Evolutionary conservation across 2,797 vertebrate genomes (phyloP).

Genomic region (Trematomus bernacchii): DNA sequence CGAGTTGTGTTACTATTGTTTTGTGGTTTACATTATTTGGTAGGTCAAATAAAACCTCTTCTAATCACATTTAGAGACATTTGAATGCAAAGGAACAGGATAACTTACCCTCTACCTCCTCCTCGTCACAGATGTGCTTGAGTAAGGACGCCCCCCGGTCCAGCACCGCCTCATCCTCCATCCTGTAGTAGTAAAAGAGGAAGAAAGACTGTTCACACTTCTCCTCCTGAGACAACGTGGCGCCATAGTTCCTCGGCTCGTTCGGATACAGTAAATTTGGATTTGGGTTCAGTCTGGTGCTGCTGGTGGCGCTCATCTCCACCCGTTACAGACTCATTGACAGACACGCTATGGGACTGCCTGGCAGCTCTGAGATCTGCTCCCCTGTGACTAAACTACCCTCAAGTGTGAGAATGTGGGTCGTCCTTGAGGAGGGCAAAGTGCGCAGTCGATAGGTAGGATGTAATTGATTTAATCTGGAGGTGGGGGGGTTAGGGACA

Average conservation of each 20-base stretch:
- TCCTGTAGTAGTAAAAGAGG: constrained; percentile 99
- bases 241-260: constrained; percentile 88
- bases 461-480: constrained; percentile 79
- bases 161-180: constrained; percentile 99
- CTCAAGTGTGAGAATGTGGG: constrained; percentile 19
- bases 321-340: constrained; percentile 54
- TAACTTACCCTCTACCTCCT: constrained; percentile 96
- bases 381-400: constrained; percentile 7
- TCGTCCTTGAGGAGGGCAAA: constrained; percentile 80
- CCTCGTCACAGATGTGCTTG: constrained; percentile 95
- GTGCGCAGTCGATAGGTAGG: constrained; percentile 75
- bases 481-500: constrained; percentile 58
- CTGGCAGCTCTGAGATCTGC: background rate
- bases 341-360: background rate
- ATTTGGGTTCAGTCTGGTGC: constrained; percentile 72
- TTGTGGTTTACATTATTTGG: background rate
- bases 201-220: constrained; percentile 98
- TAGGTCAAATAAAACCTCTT: background rate
- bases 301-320: constrained; percentile 76
- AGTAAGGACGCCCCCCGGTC: constrained; percentile 96
- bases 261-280: constrained; percentile 87
- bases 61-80: background rate
- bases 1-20: background rate
- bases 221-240: constrained; percentile 91
- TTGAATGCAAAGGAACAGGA: background rate